Evolutionary conservation across 1,140 invertebrate genomes (phyloP).

Genomic region (Drosophila parvula): DNA sequence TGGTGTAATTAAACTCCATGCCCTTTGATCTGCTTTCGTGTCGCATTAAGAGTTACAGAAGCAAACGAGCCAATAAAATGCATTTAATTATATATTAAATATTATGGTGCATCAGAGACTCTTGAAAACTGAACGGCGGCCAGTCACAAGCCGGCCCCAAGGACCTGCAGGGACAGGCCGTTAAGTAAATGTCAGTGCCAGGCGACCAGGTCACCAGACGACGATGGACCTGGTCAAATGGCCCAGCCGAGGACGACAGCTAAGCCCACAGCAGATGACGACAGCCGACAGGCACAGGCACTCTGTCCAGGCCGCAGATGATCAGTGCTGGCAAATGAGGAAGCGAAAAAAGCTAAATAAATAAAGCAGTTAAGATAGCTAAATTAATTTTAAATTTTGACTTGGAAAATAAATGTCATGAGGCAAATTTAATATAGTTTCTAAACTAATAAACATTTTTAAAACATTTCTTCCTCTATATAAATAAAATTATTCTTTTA

Average conservation of each 20-base stretch:
- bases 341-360: not conserved
- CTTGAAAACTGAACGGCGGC: slow-evolving; percentile 26
- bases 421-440: too few relatives aligned
- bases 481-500: too few relatives aligned
- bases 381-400: too few relatives aligned
- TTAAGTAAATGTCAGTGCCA: slow-evolving; percentile 62
- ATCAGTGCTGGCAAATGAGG: not conserved
- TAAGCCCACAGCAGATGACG: slow-evolving; percentile 54
- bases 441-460: too few relatives aligned
- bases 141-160: slow-evolving; percentile 10
- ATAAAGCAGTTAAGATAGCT: not conserved
- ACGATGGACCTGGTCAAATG: slow-evolving; percentile 23
- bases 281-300: slow-evolving; percentile 24
- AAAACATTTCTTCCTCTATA: too few relatives aligned
- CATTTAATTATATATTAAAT: slow-evolving; percentile 61
- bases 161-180: slow-evolving; percentile 10
- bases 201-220: slow-evolving; percentile 33
- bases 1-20: slow-evolving; percentile 8
- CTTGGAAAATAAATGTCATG: not conserved
- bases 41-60: slow-evolving; percentile 8
- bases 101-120: slow-evolving; percentile 46
- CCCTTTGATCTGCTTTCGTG: slow-evolving; percentile 12
- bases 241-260: slow-evolving; percentile 48
- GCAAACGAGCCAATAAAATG: slow-evolving; percentile 33
- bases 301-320: not conserved